phyloP scores from a whole-genome alignment of 92 coral and sea anemone genomes.

The Pocillopora grandis region DNA sequence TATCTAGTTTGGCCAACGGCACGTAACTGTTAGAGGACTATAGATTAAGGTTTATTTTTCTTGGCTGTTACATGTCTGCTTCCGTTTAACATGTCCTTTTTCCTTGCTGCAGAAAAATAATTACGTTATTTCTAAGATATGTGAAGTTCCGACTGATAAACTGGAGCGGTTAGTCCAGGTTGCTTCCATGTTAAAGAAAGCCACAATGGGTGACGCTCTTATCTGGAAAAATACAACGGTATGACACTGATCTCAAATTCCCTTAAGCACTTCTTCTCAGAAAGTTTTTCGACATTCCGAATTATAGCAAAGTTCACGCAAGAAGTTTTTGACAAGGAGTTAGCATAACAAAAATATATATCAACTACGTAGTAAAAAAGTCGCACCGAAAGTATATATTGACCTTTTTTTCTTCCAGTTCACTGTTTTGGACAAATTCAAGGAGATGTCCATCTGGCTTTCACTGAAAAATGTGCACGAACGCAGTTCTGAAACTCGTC shows the following conservation, averaged over 20 bases:
- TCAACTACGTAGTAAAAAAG: no score
- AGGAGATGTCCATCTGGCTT: not conserved
- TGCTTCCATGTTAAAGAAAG: slow-evolving; percentile 2
- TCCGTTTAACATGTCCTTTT: not conserved
- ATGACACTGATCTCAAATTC: not conserved
- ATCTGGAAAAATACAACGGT: slow-evolving; percentile 8
- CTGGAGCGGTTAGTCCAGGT: slow-evolving; percentile 18
- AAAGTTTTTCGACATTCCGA: no score
- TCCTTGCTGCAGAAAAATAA: not conserved
- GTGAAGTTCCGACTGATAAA: not conserved
- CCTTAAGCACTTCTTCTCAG: no score
- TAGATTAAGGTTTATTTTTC: not conserved
- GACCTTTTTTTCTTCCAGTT: not conserved
- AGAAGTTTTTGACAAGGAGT: no score
- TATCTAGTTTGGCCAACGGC: not conserved
- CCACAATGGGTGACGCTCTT: not conserved
- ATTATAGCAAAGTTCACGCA: no score
- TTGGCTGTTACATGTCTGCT: not conserved
- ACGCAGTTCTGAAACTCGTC: slow-evolving; percentile 2
- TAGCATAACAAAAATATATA: no score
- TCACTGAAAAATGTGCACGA: not conserved
- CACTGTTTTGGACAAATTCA: not conserved
- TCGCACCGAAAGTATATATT: no score
- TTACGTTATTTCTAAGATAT: slow-evolving; percentile 1
- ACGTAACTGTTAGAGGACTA: no score